Evolutionary conservation across 2,113 vertebrate species (phyloP).

Genomic region (Laterallus jamaicensis): DNA sequence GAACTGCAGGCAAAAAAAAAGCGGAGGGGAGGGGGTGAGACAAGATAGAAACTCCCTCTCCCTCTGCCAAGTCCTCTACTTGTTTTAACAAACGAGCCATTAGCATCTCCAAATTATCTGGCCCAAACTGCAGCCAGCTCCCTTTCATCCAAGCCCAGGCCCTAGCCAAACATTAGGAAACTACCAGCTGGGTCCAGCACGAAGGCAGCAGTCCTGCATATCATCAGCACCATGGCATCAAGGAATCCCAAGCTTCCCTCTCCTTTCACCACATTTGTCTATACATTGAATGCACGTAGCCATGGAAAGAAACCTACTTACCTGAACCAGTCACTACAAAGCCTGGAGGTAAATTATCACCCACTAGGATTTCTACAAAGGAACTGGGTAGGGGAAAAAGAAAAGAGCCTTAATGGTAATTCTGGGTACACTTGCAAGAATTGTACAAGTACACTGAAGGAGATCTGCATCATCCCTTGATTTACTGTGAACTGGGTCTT

Average conservation of each 20-base stretch:
- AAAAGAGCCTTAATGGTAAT: not conserved
- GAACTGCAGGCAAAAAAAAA: not conserved
- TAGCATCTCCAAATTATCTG: slow-evolving; percentile 62
- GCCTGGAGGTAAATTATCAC: not conserved
- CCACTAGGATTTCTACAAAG: not conserved
- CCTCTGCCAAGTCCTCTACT: slow-evolving; percentile 32
- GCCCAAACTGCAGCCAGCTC: slow-evolving; percentile 34
- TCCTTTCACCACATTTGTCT: not conserved
- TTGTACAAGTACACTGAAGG: not conserved
- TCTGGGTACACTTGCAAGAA: not conserved
- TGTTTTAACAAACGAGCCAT: slow-evolving; percentile 52
- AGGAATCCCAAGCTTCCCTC: not conserved
- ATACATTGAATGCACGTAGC: not conserved
- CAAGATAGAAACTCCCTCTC: not conserved
- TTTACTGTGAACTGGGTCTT: not conserved
- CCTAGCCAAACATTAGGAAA: slow-evolving; percentile 55
- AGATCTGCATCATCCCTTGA: not conserved
- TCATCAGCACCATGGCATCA: not conserved
- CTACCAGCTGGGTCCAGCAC: slow-evolving; percentile 27
- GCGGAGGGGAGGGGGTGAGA: not conserved
- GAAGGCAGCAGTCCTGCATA: slow-evolving; percentile 39
- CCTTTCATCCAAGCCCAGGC: slow-evolving; percentile 22
- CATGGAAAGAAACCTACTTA: not conserved
- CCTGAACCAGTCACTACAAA: not conserved
- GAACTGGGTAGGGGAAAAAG: not conserved